Evolutionary conservation across 2,888 invertebrate species (phyloP).

Genomic region (Epinotia bilunana): DNA sequence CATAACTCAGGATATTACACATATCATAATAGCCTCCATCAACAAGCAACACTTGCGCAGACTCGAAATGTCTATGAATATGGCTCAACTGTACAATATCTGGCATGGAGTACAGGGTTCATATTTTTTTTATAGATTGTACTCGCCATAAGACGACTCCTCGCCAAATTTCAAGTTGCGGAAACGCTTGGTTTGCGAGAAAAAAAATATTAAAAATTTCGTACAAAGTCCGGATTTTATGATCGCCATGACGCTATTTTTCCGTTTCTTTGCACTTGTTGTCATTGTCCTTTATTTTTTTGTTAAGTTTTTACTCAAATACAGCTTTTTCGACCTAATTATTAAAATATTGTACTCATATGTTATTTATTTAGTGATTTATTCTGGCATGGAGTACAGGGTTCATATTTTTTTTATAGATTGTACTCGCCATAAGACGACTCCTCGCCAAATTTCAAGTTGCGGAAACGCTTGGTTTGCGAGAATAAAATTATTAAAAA

Average conservation of each 20-base stretch:
- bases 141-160: slow-evolving; percentile 3
- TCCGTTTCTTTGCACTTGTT: slow-evolving; percentile 6
- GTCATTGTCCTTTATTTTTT: slow-evolving; percentile 1
- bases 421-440: slow-evolving; percentile 1
- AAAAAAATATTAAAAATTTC: slow-evolving; percentile 8
- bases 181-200: slow-evolving; percentile 4
- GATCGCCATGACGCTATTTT: slow-evolving; percentile 2
- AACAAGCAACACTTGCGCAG: no score
- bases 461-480: slow-evolving; percentile 6
- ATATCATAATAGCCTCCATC: no score
- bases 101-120: not conserved
- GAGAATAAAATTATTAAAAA: slow-evolving; percentile 7
- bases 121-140: slow-evolving; percentile 1
- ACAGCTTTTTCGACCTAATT: not conserved
- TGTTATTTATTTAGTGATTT: no score
- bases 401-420: slow-evolving; percentile 1
- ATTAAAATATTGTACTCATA: slow-evolving; percentile 1
- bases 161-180: slow-evolving; percentile 1
- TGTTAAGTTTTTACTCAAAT: not conserved
- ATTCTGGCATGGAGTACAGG: not conserved
- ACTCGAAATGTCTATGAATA: no score
- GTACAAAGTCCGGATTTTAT: not conserved
- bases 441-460: slow-evolving; percentile 1
- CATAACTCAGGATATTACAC: no score
- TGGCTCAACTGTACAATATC: slow-evolving; percentile 3